Evolutionary conservation across 2,797 vertebrate species (phyloP).

Genomic region (Rhabdophis nuchalis): DNA sequence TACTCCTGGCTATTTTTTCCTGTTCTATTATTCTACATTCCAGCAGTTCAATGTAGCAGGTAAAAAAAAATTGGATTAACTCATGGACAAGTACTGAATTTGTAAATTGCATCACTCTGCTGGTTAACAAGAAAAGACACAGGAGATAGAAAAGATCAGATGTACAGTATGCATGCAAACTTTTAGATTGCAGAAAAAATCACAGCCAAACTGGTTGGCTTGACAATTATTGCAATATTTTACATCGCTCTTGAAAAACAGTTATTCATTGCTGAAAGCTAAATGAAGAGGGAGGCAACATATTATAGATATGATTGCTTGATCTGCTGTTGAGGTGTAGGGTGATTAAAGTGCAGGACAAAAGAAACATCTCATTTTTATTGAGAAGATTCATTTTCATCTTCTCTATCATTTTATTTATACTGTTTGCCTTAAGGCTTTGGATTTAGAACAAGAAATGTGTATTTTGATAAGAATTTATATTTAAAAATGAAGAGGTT

Average conservation of each 20-base stretch:
- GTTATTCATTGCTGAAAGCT: neutral
- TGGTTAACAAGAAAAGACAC: constrained; percentile 37
- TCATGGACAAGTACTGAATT: neutral
- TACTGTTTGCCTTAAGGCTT: neutral
- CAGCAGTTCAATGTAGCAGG: constrained; percentile 12
- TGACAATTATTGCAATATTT: neutral
- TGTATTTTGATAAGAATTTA: neutral
- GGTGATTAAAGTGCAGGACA: neutral
- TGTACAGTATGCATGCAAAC: neutral
- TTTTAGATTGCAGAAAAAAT: neutral
- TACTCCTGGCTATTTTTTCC: neutral
- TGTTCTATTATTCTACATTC: neutral
- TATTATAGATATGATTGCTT: neutral
- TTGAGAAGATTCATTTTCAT: neutral
- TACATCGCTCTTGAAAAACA: neutral
- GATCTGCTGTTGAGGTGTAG: neutral
- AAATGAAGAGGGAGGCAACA: neutral
- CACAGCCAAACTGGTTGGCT: neutral
- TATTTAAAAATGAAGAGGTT: neutral
- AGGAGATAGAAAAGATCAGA: neutral
- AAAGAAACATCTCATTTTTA: neutral
- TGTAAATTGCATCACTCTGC: constrained; percentile 1
- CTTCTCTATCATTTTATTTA: neutral
- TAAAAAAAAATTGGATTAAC: constrained; percentile 3
- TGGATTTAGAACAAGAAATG: too few species aligned